Base-by-base conservation (phyloP, 2,888 invertebrate genomes). In the Pachydiplax longipennis region DNA sequence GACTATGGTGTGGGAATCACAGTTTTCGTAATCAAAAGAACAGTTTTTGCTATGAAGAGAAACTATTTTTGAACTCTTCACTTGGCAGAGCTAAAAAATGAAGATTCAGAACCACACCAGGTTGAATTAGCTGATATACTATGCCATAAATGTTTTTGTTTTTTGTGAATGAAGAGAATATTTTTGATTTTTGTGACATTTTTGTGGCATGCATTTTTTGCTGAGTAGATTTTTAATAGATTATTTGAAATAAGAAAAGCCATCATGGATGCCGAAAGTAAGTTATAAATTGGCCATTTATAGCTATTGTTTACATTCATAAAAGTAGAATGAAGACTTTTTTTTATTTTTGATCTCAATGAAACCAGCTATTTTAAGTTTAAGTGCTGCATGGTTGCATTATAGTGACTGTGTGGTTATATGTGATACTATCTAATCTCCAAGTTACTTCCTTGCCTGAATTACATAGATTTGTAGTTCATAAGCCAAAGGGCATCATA, bases 321-420 rank as follows among this genome's bases (percentile, higher is more conserved):
- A 37, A 90, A 90, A 80, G 90, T 81, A 80, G 58, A 81, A 48
- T 61, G 81, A 81, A 81, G 61, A 90, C n/a, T 13, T 44, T 90
- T 90, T 90, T 90, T 13, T 44, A 44, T 53, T 90, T 90, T 90
- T 53, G 44, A 90, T 81, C 80, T 81, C 80, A 81, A 80, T 61
- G 90, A 90, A 80, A 90, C 80, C 81, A 80, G 90, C 90, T 90
- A 80, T 80, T 90, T 91, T 91, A 80, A 87, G 90, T 91, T 91
- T 91, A 90, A 91, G 91, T 91, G 90, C 91, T 92, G 92, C 92
- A 92, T 92, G 92, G 61, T 90, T 92, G 92, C 92, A 91, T 91
- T 92, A 91, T 87, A 87, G 87, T 87, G 87, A 87, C 87, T 87
- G 87, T 87, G 87, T 87, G 87, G 87, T 87, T 83, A 87, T 61